Base-by-base conservation (phyloP, 2,113 vertebrate genomes). In the Centrocercus urophasianus region DNA sequence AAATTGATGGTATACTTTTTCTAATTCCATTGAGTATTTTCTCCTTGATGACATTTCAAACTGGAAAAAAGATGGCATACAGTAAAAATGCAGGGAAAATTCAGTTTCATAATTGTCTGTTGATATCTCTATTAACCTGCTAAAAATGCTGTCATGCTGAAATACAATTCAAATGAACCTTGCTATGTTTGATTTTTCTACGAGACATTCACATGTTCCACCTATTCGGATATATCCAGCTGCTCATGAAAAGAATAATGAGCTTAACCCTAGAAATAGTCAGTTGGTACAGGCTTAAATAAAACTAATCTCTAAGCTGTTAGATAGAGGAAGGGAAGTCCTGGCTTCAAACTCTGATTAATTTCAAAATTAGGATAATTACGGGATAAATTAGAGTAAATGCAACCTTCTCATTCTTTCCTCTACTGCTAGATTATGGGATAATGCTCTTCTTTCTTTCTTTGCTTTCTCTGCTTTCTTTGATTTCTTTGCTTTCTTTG, bases 41-140 rank as follows among this genome's bases (percentile, higher is more conserved):
- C 32, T 60, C 32, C 19, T 92, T 86, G 34, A 8, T 57, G 47
- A 61, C 74, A 16, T 81, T 78, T 38, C 80, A 78, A 78, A 9
- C 10, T 81, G 47, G 52, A 43, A 82, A 93, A 32, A 86, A 5
- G 18, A 89, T 42, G 63, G 12, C 47, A 82, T 59, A 86, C 32
- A 81, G 10, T 54, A 83, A 65, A 22, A 90, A 43, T 12, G 3
- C 27, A 66, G 47, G 74, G 21, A 40, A 52, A 91, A 93, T 88
- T 93, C 89, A 81, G 32, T 67, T 56, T 71, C 17, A 60, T 80
- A 94, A 86, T 78, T 86, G 42, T 64, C 60, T 83, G 24, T 73
- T 81, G 69, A 48, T 72, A 86, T 93, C 45, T 80, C 72, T 79
- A 69, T 89, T 91, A 93, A 83, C 54, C 78, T 87, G 84, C 82